phyloP scores from a whole-genome alignment of 2,113 vertebrate genomes.

The Corythornis vintsioides region DNA sequence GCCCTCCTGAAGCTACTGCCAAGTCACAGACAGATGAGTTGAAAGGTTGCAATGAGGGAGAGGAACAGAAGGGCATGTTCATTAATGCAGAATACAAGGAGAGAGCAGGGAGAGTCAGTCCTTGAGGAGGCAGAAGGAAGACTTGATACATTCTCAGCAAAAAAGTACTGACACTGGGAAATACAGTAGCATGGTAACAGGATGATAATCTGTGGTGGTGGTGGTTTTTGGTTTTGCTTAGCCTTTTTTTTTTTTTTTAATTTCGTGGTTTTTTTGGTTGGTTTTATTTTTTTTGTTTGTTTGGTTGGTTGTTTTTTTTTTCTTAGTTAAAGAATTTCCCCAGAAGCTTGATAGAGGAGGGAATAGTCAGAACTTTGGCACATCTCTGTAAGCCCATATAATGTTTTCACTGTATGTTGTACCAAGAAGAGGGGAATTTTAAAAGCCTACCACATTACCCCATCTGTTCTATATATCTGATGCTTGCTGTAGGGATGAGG shows the following conservation, averaged over 20 bases:
- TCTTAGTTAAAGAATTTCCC: background rate
- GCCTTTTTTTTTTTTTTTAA: too few species aligned
- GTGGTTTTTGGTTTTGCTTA: too few species aligned
- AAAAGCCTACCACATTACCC: background rate
- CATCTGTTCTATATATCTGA: background rate
- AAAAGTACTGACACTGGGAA: background rate
- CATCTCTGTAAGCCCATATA: background rate
- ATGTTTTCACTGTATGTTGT: background rate
- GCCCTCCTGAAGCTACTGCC: background rate
- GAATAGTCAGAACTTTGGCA: background rate
- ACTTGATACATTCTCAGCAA: background rate
- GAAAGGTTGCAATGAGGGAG: background rate
- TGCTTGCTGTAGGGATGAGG: background rate
- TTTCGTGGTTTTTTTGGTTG: too few species aligned
- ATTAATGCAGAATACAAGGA: conserved; percentile 18
- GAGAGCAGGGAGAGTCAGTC: background rate
- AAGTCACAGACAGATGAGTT: conserved; percentile 54
- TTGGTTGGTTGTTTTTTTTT: too few species aligned
- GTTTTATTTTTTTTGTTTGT: background rate
- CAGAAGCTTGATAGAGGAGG: background rate
- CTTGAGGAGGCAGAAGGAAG: background rate
- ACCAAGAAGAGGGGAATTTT: background rate
- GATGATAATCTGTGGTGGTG: background rate
- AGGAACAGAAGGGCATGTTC: conserved; percentile 35
- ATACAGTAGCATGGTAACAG: background rate